Conservation (phyloP, 2,113 vertebrate genomes). For the Mola mola region DNA sequence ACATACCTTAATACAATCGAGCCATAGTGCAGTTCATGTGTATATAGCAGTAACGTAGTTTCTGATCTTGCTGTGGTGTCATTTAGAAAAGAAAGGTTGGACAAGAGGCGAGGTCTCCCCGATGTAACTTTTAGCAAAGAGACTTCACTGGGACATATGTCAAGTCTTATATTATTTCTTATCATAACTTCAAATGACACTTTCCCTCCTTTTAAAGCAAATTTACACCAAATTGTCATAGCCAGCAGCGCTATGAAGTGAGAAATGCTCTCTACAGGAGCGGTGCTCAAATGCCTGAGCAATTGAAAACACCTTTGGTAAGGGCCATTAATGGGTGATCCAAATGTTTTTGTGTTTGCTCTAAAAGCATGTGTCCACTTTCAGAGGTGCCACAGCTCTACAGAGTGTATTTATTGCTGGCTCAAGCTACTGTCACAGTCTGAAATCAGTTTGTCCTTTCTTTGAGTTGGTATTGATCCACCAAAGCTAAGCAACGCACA, state of each 20-base stretch:
- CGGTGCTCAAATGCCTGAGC: slow-evolving; percentile 45
- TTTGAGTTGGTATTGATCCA: slow-evolving; percentile 62
- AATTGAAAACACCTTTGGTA: slow-evolving; percentile 49
- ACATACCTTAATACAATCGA: slow-evolving; percentile 40
- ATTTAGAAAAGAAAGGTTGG: no score
- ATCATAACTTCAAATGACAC: background rate
- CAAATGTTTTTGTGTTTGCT: slow-evolving; percentile 37
- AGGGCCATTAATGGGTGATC: slow-evolving; percentile 51
- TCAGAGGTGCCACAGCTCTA: no score
- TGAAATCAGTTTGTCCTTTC: slow-evolving; percentile 67
- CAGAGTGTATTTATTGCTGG: slow-evolving; percentile 41
- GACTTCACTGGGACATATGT: no score
- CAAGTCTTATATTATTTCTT: no score
- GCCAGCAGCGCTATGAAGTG: slow-evolving; percentile 4
- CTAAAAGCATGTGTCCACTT: slow-evolving; percentile 40
- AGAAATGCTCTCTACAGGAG: slow-evolving; percentile 18
- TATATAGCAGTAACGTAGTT: no score
- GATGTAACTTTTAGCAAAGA: no score
- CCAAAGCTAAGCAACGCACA: no score
- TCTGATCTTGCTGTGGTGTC: no score
- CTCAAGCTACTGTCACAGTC: slow-evolving; percentile 50
- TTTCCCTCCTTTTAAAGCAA: background rate
- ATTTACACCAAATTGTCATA: background rate
- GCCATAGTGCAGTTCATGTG: slow-evolving; percentile 11
- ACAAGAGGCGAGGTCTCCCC: no score